Evolutionary conservation across 2,113 vertebrate genomes (phyloP).

Genomic region (Osmerus eperlanus): DNA sequence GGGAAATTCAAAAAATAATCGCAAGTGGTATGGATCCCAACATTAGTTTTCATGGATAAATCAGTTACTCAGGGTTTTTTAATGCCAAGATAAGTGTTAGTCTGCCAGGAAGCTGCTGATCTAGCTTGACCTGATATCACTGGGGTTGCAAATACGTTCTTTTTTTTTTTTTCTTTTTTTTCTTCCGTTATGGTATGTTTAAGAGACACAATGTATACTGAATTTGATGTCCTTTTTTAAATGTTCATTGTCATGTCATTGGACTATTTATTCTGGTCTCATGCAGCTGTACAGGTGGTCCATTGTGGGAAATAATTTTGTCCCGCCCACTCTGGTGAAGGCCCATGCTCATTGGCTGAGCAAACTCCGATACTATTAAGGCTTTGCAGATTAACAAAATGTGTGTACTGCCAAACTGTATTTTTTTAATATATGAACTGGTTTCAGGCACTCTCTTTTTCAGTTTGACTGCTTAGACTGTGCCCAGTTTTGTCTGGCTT

Average conservation of each 20-base stretch:
- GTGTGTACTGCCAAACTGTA: constrained; percentile 52
- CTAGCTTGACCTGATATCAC: constrained; percentile 55
- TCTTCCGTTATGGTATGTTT: constrained; percentile 45
- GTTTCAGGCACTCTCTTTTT: constrained; percentile 23
- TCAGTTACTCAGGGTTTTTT: constrained; percentile 80
- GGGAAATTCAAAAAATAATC: constrained; percentile 9
- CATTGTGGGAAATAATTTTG: constrained; percentile 36
- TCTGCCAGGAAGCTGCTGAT: constrained; percentile 64
- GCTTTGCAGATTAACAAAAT: constrained; percentile 39
- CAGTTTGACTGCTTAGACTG: constrained; percentile 20
- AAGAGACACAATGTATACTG: constrained; percentile 44
- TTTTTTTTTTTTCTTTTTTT: constrained; percentile 25
- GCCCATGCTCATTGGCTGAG: constrained; percentile 31
- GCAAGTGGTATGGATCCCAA: constrained; percentile 40
- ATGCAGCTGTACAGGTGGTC: constrained; percentile 54
- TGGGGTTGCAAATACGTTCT: constrained; percentile 44
- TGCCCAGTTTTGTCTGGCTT: constrained; percentile 6
- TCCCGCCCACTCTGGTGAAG: constrained; percentile 20
- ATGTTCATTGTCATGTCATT: constrained; percentile 59
- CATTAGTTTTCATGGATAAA: constrained; percentile 48
- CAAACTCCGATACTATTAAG: constrained; percentile 5
- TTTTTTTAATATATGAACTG: constrained; percentile 14
- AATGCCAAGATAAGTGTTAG: constrained; percentile 59
- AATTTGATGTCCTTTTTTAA: constrained; percentile 45
- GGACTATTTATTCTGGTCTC: constrained; percentile 64